Percentiles rank a stretch among this genome's conserved stretches.
phyloP scores from a whole-genome alignment of 2,113 vertebrate genomes.

The Chrysemys picta region DNA sequence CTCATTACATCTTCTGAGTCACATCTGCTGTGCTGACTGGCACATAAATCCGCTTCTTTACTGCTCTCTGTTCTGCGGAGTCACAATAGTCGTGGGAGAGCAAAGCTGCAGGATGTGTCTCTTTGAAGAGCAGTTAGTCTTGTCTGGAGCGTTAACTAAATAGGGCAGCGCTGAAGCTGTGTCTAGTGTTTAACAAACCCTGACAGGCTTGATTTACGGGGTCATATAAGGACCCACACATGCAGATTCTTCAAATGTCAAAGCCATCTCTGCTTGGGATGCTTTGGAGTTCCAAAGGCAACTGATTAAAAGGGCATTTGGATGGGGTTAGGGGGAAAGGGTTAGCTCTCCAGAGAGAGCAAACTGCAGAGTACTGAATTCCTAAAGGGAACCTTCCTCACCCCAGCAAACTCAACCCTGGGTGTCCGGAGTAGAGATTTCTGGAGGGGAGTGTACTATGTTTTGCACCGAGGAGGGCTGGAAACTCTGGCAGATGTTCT shows the following conservation, averaged over 20 bases:
- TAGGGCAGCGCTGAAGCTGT: not conserved
- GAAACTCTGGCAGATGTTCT: not conserved
- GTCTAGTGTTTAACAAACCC: not conserved
- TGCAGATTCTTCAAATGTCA: not conserved
- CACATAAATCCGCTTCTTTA: not conserved
- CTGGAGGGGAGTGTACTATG: not conserved
- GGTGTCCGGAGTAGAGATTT: rapidly evolving
- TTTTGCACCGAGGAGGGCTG: not conserved
- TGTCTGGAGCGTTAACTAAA: not conserved
- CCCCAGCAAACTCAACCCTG: not conserved
- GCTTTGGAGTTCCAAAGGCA: not conserved
- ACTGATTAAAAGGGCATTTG: not conserved
- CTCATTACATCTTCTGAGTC: constrained; percentile 31
- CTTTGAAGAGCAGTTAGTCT: constrained; percentile 30
- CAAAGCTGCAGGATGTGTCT: not conserved
- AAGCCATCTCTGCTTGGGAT: not conserved
- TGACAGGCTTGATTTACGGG: not conserved
- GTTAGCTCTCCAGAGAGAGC: not conserved
- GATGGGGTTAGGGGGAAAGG: not conserved
- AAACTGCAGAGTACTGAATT: not conserved
- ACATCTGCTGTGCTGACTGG: not conserved
- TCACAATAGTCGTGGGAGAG: not conserved
- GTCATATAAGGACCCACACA: not conserved
- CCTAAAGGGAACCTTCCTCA: not conserved
- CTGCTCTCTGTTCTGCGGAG: not conserved